Evolutionary conservation across 2,113 vertebrate genomes (phyloP), one percentile per base, ranked within the genome.

Genomic region (Actenoides lindsayi): DNA sequence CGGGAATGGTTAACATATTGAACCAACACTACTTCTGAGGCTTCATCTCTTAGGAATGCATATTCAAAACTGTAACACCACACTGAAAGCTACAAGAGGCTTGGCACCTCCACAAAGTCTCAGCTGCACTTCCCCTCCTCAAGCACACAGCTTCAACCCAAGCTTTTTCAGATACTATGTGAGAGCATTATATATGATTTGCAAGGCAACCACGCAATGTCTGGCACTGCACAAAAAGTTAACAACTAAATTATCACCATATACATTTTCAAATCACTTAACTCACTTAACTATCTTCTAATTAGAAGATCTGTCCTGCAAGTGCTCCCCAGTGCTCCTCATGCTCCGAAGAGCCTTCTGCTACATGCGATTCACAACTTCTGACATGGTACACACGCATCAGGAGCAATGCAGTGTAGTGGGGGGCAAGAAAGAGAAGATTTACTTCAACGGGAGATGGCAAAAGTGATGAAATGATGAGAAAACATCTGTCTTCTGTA

Each of bases 101-200:
- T 53, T 51, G 91, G 87, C 53, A 28, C 37, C 6, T 13, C 42
- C 53, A 41, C 69, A 2, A 13, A 17, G 53, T 1, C 83, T 14
- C 85, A 33, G 68, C 67, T 77, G 73, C 24, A 3, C 51, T 28
- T n/a, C 31, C 19, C 57, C 35, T 48, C 23, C 74, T 31, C 5
- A 8, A 50, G 73, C 83, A 57, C 27, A 20, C 2, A 1, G 46
- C 35, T 35, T 21, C 70, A 54, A 41, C 31, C 31, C 63, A 3
- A 90, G 64, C 79, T 35, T 69, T 54, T 21, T 25, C n/a, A 33
- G 31, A 10, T 12, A 21, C n/a, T 30, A 4, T 0, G 24, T 3
- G 0, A 51, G 16, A 53, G 27, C n/a, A 24, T 44, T 21, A 4
- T 1, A 9, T 13, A 42, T 0, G 2, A 41, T 6, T 44, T 0